Percentiles rank a stretch among this genome's conserved stretches.
Evolutionary conservation across 2,113 vertebrate species (phyloP).

Genomic region (Etheostoma spectabile): DNA sequence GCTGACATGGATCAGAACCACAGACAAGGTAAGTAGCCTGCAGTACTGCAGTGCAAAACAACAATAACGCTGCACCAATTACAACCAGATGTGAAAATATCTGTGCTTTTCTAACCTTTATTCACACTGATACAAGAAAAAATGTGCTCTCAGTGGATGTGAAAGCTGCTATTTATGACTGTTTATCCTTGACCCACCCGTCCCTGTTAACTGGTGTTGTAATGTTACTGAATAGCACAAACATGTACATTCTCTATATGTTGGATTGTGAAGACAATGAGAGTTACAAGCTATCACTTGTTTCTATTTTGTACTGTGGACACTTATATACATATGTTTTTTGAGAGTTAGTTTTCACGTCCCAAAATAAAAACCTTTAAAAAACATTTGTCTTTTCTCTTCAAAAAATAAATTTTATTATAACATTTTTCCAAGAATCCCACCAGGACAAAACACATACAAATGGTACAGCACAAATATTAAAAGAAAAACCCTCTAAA

Average conservation of each 20-base stretch:
- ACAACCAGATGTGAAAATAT: not conserved
- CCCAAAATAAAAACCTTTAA: not conserved
- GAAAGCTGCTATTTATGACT: not conserved
- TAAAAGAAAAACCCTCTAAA: not conserved
- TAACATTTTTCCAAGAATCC: not conserved
- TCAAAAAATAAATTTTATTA: not conserved
- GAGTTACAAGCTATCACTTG: not conserved
- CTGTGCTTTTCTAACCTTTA: not conserved
- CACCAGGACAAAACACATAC: constrained; percentile 14
- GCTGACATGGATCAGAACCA: constrained; percentile 67
- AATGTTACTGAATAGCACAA: not conserved
- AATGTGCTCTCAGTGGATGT: not conserved
- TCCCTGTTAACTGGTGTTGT: not conserved
- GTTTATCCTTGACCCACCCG: not conserved
- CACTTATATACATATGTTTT: not conserved
- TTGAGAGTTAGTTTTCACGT: not conserved
- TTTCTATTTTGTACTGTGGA: not conserved
- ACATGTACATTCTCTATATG: not conserved
- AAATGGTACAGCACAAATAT: constrained; percentile 1
- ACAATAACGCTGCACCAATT: constrained; percentile 15
- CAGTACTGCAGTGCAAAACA: constrained; percentile 33
- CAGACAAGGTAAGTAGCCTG: constrained; percentile 15
- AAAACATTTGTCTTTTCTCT: not conserved
- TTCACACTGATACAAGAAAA: not conserved
- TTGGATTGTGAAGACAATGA: not conserved